Conservation (phyloP, 2,113 vertebrate genomes). For the Upupa epops region DNA sequence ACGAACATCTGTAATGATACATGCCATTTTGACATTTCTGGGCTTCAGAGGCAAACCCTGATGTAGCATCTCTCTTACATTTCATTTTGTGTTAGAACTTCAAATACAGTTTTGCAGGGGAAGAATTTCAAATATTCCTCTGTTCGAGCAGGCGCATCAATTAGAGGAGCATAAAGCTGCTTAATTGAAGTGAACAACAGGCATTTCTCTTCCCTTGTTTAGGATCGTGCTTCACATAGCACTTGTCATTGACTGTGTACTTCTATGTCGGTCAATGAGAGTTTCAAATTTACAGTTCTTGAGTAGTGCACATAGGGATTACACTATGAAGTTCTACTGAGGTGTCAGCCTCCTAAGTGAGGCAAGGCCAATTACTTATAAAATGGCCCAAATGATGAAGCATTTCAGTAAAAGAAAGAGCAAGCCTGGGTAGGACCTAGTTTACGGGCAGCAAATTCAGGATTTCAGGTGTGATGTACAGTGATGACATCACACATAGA, state of each 20-base stretch:
- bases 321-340: neutral
- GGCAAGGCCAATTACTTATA: neutral
- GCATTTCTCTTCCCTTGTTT: neutral
- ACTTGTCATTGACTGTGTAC: neutral
- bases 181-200: neutral
- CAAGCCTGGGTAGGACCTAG: neutral
- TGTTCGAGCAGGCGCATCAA: neutral
- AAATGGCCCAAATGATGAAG: neutral
- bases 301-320: neutral
- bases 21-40: conserved; percentile 14
- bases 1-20: neutral
- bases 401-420: neutral
- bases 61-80: neutral
- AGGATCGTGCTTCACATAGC: neutral
- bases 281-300: neutral
- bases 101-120: neutral
- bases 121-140: neutral
- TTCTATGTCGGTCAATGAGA: neutral
- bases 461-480: neutral
- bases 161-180: neutral
- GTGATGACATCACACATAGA: neutral
- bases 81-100: neutral
- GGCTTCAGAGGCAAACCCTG: neutral
- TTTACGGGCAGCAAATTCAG: neutral
- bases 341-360: neutral